phyloP scores from a whole-genome alignment of 2,113 vertebrate genomes.

The Chloropsis cyanopogon region DNA sequence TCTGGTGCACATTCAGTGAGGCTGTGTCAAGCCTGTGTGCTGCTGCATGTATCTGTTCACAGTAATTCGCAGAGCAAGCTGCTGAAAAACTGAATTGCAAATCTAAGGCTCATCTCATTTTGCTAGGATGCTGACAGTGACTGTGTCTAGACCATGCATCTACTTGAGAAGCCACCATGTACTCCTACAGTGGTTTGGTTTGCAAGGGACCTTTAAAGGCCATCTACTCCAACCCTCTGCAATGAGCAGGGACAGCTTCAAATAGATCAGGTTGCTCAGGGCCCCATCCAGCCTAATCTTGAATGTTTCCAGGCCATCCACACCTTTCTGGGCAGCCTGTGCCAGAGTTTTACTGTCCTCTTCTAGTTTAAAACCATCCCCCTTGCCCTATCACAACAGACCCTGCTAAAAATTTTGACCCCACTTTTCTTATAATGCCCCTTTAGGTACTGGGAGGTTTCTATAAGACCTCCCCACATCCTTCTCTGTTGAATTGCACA shows the following conservation, averaged over 20 bases:
- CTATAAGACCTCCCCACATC: neutral
- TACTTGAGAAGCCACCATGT: neutral
- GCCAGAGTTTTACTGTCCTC: neutral
- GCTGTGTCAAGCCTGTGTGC: neutral
- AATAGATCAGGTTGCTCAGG: neutral
- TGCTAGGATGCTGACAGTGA: neutral
- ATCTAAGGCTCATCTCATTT: neutral
- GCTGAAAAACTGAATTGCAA: neutral
- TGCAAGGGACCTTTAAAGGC: neutral
- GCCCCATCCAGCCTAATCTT: neutral
- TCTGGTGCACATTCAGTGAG: neutral
- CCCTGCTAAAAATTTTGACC: neutral
- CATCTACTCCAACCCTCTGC: neutral
- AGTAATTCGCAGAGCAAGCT: neutral
- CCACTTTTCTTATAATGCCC: neutral
- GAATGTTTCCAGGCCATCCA: neutral
- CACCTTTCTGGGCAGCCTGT: neutral
- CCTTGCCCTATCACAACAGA: neutral
- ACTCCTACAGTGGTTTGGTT: neutral
- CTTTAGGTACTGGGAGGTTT: neutral
- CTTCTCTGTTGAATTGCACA: neutral
- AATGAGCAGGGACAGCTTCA: neutral
- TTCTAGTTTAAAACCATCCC: neutral
- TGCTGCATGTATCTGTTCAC: neutral
- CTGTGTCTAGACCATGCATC: rapidly evolving